phyloP scores from a whole-genome alignment of 2,888 invertebrate genomes.

The Thera britannica region DNA sequence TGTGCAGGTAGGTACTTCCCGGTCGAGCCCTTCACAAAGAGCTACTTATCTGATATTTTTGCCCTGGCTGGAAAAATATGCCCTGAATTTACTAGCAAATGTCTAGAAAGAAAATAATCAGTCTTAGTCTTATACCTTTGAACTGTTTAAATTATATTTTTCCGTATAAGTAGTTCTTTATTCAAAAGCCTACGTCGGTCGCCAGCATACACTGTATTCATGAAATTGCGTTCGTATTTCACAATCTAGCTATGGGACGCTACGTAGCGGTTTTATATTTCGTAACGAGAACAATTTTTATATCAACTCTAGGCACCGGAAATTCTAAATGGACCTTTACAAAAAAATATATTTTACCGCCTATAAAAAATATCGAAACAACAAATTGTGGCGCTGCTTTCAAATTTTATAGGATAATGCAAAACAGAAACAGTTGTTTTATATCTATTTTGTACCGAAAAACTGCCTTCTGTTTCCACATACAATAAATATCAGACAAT shows the following conservation, averaged over 20 bases:
- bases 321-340: too few species aligned
- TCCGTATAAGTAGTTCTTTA: constrained; percentile 9
- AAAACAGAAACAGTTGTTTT: too few species aligned
- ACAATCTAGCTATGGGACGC: neutral
- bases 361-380: too few species aligned
- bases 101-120: neutral
- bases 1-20: too few species aligned
- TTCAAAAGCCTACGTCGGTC: constrained; percentile 20
- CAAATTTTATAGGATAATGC: too few species aligned
- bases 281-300: neutral
- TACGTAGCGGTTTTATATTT: neutral
- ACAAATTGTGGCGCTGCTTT: too few species aligned
- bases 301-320: neutral
- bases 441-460: neutral
- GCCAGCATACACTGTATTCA: constrained; percentile 8
- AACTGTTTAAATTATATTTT: neutral
- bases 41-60: too few species aligned
- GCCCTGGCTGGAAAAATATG: neutral
- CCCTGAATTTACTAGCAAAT: too few species aligned
- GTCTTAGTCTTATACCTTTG: neutral
- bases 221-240: constrained; percentile 1
- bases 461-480: neutral
- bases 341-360: too few species aligned
- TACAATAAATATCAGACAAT: constrained; percentile 13
- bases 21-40: too few species aligned